Base-by-base conservation (phyloP, 2,888 invertebrate species). In the Andrena fulva region DNA sequence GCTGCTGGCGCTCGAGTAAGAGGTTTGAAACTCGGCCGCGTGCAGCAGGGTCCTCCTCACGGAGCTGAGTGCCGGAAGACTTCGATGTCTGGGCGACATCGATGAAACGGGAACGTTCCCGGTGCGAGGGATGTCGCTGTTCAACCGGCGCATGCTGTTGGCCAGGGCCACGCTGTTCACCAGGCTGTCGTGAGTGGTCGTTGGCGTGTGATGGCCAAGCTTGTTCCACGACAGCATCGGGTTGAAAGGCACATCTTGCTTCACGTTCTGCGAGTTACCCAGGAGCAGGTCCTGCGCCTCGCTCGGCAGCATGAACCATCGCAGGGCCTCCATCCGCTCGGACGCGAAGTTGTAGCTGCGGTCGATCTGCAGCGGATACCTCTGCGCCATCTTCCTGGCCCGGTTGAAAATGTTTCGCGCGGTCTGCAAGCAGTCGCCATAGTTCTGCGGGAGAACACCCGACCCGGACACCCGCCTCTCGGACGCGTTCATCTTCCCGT, bases 271-370 rank as follows among this genome's bases (percentile, higher is more conserved):
- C 56, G 97, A 97, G 89, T 96, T 96, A 27, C 97, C 97, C 0
- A 97, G 94, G 1, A 97, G 94, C 50, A 97, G 95, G 86, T 96
- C 96, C 90, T 97, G 97, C 0, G 98, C 98, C 94, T 98, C 98
- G 91, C 97, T 97, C 0, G 98, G 98, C 70, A 98, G 94, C 95
- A 98, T 96, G 94, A 98, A 98, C 98, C 98, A 98, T 82, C 98
- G 95, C 16, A 98, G 94, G 72, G 95, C 95, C 86, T 97, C 96
- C 60, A 96, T 96, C 63, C 96, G 95, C 33, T 94, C 94, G 16
- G 95, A 95, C 89, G 96, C 96, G 91, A 98, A 97, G 85, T 95
- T 95, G 29, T 96, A 95, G 86, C 96, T 96, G 86, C 97, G 97
- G 92, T 98, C 97, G 24, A 93, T 92, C 31, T 96, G 96, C 72